Conservation (phyloP, 2,888 invertebrate species). For the Eumacrocentrus americanus region DNA sequence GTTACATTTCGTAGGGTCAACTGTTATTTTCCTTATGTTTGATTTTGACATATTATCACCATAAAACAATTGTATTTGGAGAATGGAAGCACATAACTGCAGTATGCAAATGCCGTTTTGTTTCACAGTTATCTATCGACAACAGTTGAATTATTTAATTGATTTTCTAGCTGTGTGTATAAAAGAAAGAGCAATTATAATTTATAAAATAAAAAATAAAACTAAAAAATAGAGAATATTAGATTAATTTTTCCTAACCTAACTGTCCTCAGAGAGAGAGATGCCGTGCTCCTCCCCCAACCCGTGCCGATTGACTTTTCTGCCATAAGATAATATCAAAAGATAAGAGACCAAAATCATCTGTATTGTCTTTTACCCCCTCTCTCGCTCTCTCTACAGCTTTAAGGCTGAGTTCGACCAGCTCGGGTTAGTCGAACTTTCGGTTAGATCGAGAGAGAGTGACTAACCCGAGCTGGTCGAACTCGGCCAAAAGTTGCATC, state of each 20-base stretch:
- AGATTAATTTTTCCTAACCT: background rate
- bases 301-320: no score
- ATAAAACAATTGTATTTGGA: slow-evolving; percentile 57
- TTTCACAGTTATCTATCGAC: background rate
- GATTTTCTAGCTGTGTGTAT: background rate
- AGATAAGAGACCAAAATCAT: no score
- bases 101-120: slow-evolving; percentile 41
- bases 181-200: background rate
- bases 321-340: no score
- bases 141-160: background rate
- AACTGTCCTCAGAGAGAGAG: background rate
- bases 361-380: no score
- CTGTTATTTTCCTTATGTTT: slow-evolving; percentile 79
- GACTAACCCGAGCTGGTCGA: no score
- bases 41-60: slow-evolving; percentile 69
- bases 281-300: no score
- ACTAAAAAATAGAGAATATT: no score
- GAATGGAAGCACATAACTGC: slow-evolving; percentile 60
- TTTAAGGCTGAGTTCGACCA: no score
- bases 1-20: slow-evolving; percentile 74
- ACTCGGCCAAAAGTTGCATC: no score
- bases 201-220: background rate
- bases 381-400: no score
- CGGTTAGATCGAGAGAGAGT: no score
- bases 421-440: no score